These are phyloP conservation scores for Drosophila formosana DNA, from an alignment of 2,888 invertebrate species.

Conservation along the genomic window DNA sequence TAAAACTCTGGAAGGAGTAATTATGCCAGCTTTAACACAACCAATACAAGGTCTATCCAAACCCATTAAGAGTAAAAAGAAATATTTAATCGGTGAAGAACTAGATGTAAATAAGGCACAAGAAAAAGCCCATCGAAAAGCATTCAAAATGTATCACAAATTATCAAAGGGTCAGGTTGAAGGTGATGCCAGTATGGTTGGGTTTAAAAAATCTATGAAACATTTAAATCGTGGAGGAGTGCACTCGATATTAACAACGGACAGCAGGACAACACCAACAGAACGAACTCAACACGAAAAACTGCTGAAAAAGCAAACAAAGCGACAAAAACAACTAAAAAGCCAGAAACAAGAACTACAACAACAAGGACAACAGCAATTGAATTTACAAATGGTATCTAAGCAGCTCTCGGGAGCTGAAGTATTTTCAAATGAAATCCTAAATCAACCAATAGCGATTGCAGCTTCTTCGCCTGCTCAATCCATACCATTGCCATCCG, in stretches of 20 bases:
- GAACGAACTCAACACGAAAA: slow-evolving; percentile 74
- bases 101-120: slow-evolving; percentile 39
- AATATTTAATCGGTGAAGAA: slow-evolving; percentile 28
- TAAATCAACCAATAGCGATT: neutral
- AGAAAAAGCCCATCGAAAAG: slow-evolving; percentile 78
- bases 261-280: slow-evolving; percentile 30
- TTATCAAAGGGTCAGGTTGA: slow-evolving; percentile 47
- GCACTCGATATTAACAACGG: slow-evolving; percentile 26
- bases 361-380: neutral
- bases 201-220: slow-evolving; percentile 54
- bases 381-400: neutral
- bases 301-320: slow-evolving; percentile 74
- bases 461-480: neutral
- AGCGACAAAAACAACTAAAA: slow-evolving; percentile 69
- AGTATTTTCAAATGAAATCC: neutral
- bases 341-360: slow-evolving; percentile 36
- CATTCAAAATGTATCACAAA: slow-evolving; percentile 79
- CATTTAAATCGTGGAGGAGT: slow-evolving; percentile 37
- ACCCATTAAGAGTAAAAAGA: slow-evolving; percentile 62
- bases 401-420: slow-evolving; percentile 18
- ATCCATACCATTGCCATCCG: neutral
- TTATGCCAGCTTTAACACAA: neutral
- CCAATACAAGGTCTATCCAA: slow-evolving; percentile 5
- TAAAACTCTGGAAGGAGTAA: neutral
- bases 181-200: slow-evolving; percentile 7